Percentiles rank a stretch among this genome's conserved stretches.
Conservation (phyloP, 1,140 invertebrate genomes). For the Charaxes varanes region DNA sequence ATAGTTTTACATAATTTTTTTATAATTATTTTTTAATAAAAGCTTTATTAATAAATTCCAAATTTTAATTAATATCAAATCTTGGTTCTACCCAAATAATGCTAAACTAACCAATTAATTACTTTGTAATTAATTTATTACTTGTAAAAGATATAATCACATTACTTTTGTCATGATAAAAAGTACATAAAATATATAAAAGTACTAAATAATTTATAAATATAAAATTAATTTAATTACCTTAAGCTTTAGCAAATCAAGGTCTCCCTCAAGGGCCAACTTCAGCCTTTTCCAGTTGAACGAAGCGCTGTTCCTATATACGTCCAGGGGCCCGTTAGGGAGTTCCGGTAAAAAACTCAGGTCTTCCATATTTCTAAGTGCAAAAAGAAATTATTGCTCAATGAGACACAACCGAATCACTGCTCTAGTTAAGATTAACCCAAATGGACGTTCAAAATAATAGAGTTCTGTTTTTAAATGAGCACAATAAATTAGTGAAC, state of each 20-base stretch:
- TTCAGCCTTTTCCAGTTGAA: slow-evolving; percentile 89
- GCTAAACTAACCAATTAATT: too few relatives aligned
- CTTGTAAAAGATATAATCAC: too few relatives aligned
- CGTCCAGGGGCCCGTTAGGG: slow-evolving; percentile 80
- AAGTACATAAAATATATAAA: too few relatives aligned
- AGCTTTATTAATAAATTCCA: too few relatives aligned
- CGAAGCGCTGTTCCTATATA: slow-evolving; percentile 81
- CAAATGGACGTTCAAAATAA: not conserved
- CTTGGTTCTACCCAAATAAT: too few relatives aligned
- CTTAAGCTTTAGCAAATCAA: slow-evolving; percentile 82
- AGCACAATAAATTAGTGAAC: slow-evolving; percentile 3
- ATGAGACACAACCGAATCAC: slow-evolving; percentile 1
- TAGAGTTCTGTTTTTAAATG: slow-evolving; percentile 7
- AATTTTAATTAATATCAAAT: too few relatives aligned
- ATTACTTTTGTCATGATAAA: too few relatives aligned
- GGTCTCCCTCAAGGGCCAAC: slow-evolving; percentile 81
- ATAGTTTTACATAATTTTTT: too few relatives aligned
- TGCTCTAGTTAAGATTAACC: too few relatives aligned
- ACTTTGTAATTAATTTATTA: too few relatives aligned
- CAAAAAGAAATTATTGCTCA: slow-evolving; percentile 11
- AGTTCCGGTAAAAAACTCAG: slow-evolving; percentile 75
- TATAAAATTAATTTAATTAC: slow-evolving; percentile 58
- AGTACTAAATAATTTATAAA: too few relatives aligned
- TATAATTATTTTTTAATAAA: too few relatives aligned
- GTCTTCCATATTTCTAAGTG: slow-evolving; percentile 52